Base-by-base conservation (phyloP, 1,140 invertebrate genomes). In the Heliconius hewitsoni region DNA sequence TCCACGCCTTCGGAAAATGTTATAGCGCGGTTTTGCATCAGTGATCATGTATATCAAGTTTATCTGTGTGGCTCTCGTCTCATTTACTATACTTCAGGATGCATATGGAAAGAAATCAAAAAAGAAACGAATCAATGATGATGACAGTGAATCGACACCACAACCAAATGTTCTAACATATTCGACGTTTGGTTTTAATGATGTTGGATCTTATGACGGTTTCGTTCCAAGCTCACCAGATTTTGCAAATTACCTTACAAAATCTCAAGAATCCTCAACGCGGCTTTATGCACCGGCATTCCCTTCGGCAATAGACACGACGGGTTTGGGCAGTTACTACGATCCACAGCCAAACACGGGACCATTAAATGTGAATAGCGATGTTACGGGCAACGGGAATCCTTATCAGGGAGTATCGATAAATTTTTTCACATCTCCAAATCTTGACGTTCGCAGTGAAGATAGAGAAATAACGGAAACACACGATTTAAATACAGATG, bases 181-280 rank as follows among this genome's bases (percentile, higher is more conserved):
- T 81, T 93, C 93, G 2, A 90, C 88, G 34, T 94, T 93, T 46
- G 92, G 92, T 50, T 92, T 93, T 76, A 93, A 93, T 71, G 92
- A 94, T 80, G 92, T 93, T 16, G 89, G 87, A 70, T 79, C 87
- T 9, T 92, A 89, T 71, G 88, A 93, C 77, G 91, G 91, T 30
- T 94, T 93, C 52, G 85, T 94, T 3, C 93, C 92, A 18, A 93
- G 84, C 74, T 93, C 92, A 0, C 90, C 93, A 23, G 92, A 94
- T 52, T 93, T 91, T 77, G 83, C 86, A 1, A 91, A 76, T 60
- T 90, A 89, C 71, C 79, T 91, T 9, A 89, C 77, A 34, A 81
- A 80, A 57, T 84, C 74, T 57, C 86, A 87, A 81, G 92, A 93
- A 74, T 85, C 88, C 9, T 81, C 88, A 0, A 89, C 90, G 8